A percentile compares a stretch with the other conserved stretches of the same genome.
phyloP scores from a whole-genome alignment of 1,140 invertebrate genomes.

The Macrocentrus cingulum region DNA sequence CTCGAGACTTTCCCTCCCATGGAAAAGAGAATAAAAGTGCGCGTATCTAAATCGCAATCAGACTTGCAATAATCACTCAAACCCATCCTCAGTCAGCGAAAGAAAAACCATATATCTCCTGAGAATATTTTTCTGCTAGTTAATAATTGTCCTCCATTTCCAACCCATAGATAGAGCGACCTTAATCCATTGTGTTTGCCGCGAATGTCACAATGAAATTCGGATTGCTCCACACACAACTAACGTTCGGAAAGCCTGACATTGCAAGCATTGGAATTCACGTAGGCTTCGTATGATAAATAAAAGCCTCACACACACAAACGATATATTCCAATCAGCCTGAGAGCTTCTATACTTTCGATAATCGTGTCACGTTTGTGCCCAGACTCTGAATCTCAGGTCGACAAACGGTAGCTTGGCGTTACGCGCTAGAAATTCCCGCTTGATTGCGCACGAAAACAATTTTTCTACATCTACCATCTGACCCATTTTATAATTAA shows the following conservation, averaged over 20 bases:
- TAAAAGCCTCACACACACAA: no score
- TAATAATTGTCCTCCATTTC: neutral
- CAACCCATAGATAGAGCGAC: conserved; percentile 13
- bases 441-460: neutral
- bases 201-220: neutral
- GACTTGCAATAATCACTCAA: neutral
- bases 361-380: neutral
- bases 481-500: no score
- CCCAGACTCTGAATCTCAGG: conserved; percentile 4
- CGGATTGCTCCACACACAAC: neutral
- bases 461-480: no score
- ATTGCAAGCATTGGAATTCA: conserved; percentile 10
- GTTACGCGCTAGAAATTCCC: conserved; percentile 5
- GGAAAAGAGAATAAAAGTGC: no score
- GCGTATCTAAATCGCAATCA: no score
- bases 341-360: neutral
- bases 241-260: conserved; percentile 1
- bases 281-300: conserved; percentile 2
- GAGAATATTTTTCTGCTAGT: no score
- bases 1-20: no score
- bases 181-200: conserved; percentile 18
- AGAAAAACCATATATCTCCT: neutral
- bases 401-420: conserved; percentile 26
- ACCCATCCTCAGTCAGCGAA: neutral
- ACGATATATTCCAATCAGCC: no score